Evolutionary conservation across 2,113 vertebrate species (phyloP).

Genomic region (Hassar affinis): DNA sequence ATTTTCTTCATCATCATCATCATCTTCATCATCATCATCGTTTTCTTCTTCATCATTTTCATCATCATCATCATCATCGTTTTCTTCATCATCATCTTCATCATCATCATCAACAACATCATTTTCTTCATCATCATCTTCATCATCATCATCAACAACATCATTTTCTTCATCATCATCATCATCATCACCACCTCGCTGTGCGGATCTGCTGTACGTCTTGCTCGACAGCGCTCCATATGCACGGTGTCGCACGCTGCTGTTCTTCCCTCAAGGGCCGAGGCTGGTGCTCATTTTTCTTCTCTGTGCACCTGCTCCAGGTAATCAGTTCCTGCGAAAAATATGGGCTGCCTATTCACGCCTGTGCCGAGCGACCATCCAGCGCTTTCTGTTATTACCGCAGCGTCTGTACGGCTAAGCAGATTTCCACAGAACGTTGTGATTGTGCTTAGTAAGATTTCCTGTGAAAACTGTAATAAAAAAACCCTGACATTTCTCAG

Average conservation of each 20-base stretch:
- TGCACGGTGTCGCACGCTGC: not conserved
- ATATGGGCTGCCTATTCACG: not conserved
- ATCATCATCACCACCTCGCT: too few relatives aligned
- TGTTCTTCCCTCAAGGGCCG: not conserved
- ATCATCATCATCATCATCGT: too few relatives aligned
- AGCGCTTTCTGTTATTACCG: not conserved
- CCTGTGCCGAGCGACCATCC: not conserved
- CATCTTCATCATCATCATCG: too few relatives aligned
- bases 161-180: too few relatives aligned
- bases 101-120: too few relatives aligned
- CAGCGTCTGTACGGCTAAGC: not conserved
- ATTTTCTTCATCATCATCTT: too few relatives aligned
- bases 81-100: too few relatives aligned
- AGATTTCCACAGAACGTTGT: not conserved
- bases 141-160: too few relatives aligned
- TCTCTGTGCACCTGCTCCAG: conserved; percentile 1
- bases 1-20: too few relatives aligned
- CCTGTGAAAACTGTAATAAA: not conserved
- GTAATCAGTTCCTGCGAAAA: not conserved
- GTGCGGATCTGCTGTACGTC: not conserved
- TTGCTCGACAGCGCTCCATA: not conserved
- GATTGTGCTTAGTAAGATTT: not conserved
- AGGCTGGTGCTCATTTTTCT: not conserved
- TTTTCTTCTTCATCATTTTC: too few relatives aligned
- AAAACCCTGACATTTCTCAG: not conserved